Evolutionary conservation across 2,797 vertebrate genomes (phyloP), one percentile per base, ranked within the genome.

Genomic region (Neomorphus geoffroyi): DNA sequence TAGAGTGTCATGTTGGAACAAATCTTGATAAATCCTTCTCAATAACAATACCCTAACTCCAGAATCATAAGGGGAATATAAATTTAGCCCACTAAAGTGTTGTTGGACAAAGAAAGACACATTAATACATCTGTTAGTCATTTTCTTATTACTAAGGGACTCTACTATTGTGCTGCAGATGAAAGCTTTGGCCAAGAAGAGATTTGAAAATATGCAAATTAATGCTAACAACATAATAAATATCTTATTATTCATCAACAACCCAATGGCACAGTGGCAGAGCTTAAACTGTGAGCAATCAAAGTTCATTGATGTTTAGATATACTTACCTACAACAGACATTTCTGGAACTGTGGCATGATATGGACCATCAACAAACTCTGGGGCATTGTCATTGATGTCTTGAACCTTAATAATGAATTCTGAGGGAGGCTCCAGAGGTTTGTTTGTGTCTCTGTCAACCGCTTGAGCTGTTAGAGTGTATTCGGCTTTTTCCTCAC

Each of bases 371-470:
- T 99, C 98, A 5, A 98, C 97, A 97, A 99, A 99, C 97, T 99
- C 99, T 0, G 99, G 99, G 3, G 99, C 98, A 32, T 99, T 99
- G 98, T 99, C 99, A 39, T 99, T 99, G 98, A 99, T 99, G 97
- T 99, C 99, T 97, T 99, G 99, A 79, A 99, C 99, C 98, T 99
- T 99, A 93, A 99, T 99, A 97, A 99, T 99, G 98, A 99, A 99
- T 97, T 99, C 99, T 6, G 99, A 99, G 32, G 99, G 99, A 9
- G 99, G 98, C 94, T 99, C 99, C 93, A 99, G 96, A 70, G 99
- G 99, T 91, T 99, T 98, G 92, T 98, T 98, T 1, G 98, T 99
- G 94, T 99, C 99, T 39, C 98, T 98, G 92, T 99, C 99, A 60
- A 99, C 95, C 9, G 99, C 99, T 97, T 99, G 99, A 57, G 99